These are phyloP conservation scores for Gnatocerus cornutus DNA, from an alignment of 2,888 invertebrate species.

Conservation along the genomic window DNA sequence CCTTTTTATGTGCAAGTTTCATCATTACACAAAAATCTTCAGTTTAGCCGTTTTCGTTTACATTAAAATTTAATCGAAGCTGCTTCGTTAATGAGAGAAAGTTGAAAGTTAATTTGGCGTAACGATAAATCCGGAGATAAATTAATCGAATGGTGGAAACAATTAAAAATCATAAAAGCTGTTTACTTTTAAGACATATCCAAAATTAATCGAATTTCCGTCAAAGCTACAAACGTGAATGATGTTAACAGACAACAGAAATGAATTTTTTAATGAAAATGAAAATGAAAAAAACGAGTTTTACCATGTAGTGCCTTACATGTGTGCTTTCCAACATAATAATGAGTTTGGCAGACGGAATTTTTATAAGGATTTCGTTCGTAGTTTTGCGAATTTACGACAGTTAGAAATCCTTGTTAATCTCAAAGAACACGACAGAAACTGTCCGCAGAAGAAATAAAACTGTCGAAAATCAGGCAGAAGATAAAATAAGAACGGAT, in stretches of 20 bases:
- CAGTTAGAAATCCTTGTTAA: too few relatives aligned
- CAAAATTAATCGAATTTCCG: background rate
- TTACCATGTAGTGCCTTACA: background rate
- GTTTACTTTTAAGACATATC: background rate
- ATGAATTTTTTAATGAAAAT: slow-evolving; percentile 11
- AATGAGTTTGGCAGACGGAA: too few relatives aligned
- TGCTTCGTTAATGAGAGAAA: slow-evolving; percentile 14
- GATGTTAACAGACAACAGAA: background rate
- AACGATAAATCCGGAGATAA: background rate
- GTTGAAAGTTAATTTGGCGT: background rate
- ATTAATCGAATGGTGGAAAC: too few relatives aligned
- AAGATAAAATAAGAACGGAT: too few relatives aligned
- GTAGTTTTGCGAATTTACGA: too few relatives aligned
- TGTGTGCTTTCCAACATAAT: too few relatives aligned
- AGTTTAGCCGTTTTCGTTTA: background rate
- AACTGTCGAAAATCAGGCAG: too few relatives aligned
- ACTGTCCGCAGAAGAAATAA: too few relatives aligned
- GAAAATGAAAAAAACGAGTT: too few relatives aligned
- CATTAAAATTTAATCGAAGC: slow-evolving; percentile 23
- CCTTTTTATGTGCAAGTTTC: slow-evolving; percentile 27
- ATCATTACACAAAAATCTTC: slow-evolving; percentile 31
- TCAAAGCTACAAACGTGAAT: background rate
- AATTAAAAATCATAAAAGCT: too few relatives aligned
- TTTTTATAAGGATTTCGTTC: too few relatives aligned
- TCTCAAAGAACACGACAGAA: too few relatives aligned